Evolutionary conservation across 2,113 vertebrate species (phyloP).

Genomic region (Furnarius figulus): DNA sequence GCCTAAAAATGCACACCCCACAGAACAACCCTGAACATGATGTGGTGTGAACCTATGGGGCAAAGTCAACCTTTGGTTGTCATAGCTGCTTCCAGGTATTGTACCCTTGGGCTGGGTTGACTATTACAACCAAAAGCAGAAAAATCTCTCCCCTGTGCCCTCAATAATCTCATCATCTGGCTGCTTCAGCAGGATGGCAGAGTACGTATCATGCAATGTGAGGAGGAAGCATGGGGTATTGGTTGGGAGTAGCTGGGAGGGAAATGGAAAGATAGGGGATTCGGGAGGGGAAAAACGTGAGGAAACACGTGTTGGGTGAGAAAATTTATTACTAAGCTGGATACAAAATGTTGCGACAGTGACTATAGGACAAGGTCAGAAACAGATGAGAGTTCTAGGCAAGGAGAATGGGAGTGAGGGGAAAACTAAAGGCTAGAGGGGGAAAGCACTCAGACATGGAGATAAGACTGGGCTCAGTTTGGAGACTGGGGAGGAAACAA

Average conservation of each 20-base stretch:
- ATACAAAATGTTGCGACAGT: background rate
- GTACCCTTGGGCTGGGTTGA: background rate
- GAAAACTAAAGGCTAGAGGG: background rate
- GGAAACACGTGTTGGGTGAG: background rate
- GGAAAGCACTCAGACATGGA: background rate
- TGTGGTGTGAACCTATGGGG: background rate
- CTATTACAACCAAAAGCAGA: background rate
- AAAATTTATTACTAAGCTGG: background rate
- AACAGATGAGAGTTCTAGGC: background rate
- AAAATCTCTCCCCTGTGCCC: background rate
- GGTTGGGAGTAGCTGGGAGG: background rate
- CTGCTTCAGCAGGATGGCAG: background rate
- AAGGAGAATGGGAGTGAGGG: background rate
- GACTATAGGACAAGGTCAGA: background rate
- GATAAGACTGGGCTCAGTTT: background rate
- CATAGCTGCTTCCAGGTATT: background rate
- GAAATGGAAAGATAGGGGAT: background rate
- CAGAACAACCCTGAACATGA: background rate
- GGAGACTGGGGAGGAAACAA: background rate
- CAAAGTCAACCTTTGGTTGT: background rate
- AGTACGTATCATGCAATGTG: background rate
- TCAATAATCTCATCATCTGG: background rate
- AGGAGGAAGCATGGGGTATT: background rate
- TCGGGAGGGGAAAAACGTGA: fast-evolving
- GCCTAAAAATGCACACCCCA: background rate